A percentile compares a stretch with the other conserved stretches of the same genome.
Conservation (phyloP, 2,888 invertebrate species). For the Sepioteuthis lessoniana region DNA sequence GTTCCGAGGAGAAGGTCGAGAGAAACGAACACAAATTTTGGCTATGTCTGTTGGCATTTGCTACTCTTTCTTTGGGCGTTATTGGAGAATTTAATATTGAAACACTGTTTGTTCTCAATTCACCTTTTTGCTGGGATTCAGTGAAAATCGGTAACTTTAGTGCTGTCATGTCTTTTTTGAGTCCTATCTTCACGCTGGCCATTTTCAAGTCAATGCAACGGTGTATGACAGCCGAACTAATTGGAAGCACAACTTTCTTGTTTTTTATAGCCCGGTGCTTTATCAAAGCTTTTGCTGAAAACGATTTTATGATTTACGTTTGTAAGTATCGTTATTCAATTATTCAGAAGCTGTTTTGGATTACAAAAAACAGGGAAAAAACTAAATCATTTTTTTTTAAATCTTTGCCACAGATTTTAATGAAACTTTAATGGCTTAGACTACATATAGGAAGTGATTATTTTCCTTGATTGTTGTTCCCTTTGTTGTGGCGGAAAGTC, state of each 20-base stretch:
- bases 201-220: constrained; percentile 53
- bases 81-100: constrained; percentile 55
- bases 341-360: too few species aligned
- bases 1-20: constrained; percentile 38
- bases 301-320: constrained; percentile 53
- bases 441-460: too few species aligned
- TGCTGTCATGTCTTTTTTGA: constrained; percentile 51
- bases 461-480: too few species aligned
- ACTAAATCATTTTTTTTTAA: too few species aligned
- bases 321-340: constrained; percentile 52
- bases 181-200: constrained; percentile 53
- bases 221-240: constrained; percentile 55
- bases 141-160: constrained; percentile 56
- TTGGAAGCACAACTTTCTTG: constrained; percentile 54
- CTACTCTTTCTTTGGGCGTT: background rate
- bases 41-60: constrained; percentile 43
- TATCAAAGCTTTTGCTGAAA: constrained; percentile 55
- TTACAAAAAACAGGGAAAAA: too few species aligned
- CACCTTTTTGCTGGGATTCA: constrained; percentile 60
- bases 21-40: constrained; percentile 36
- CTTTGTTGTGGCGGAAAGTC: too few species aligned
- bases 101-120: constrained; percentile 56
- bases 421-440: too few species aligned
- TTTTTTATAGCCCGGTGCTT: constrained; percentile 53
- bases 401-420: too few species aligned